phyloP scores from a whole-genome alignment of 1,140 invertebrate species.

The Drosophila setifemur region DNA sequence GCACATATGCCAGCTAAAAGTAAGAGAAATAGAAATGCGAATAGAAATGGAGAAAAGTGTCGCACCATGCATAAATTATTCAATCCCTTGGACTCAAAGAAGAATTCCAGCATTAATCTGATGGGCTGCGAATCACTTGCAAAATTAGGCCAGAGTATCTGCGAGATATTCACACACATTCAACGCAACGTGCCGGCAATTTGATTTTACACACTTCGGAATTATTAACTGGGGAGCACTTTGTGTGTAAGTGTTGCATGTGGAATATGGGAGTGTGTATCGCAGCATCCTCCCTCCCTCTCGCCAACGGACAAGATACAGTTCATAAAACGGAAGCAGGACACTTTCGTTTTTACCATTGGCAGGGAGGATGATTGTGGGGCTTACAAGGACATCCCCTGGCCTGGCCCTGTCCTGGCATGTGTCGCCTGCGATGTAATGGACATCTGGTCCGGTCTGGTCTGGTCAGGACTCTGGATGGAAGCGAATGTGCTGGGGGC shows the following conservation, averaged over 20 bases:
- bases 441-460: constrained; percentile 33
- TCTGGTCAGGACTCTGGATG: constrained; percentile 3
- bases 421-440: constrained; percentile 30
- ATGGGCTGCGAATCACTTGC: constrained; percentile 46
- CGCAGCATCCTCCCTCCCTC: too few relatives aligned
- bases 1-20: constrained; percentile 50
- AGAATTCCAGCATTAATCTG: constrained; percentile 43
- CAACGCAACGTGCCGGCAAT: constrained; percentile 51
- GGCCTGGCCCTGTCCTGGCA: not conserved
- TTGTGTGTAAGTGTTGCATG: constrained; percentile 65
- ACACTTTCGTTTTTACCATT: constrained; percentile 74
- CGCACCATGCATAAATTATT: constrained; percentile 63
- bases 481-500: constrained; percentile 12
- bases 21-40: not conserved
- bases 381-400: not conserved
- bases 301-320: constrained; percentile 45
- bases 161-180: constrained; percentile 16
- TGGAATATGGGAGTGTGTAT: too few relatives aligned
- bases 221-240: constrained; percentile 81
- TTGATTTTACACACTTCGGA: constrained; percentile 75
- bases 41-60: constrained; percentile 1
- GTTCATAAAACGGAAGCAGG: constrained; percentile 75
- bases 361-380: constrained; percentile 12
- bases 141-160: constrained; percentile 53
- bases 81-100: constrained; percentile 9